These are phyloP conservation scores for Microcaecilia unicolor DNA, from an alignment of 2,797 vertebrate species.

Conservation along the genomic window DNA sequence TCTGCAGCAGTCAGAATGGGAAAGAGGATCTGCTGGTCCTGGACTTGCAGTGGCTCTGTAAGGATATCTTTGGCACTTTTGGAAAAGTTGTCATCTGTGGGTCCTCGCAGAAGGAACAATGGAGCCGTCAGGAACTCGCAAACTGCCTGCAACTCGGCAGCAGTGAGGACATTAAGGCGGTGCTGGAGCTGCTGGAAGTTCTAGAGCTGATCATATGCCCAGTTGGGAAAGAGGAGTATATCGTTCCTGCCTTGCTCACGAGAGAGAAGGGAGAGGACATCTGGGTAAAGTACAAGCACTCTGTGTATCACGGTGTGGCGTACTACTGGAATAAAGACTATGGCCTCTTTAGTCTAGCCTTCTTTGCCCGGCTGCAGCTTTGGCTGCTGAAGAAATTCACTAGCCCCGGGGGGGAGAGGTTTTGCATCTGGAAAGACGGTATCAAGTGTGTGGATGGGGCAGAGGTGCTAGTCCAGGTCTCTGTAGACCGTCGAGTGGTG, in stretches of 20 bases:
- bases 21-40: no score
- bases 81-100: background rate
- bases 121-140: background rate
- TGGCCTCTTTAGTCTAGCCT: conserved; percentile 6
- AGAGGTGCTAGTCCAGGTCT: background rate
- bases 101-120: background rate
- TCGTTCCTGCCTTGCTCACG: conserved; percentile 12
- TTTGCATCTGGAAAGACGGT: conserved; percentile 3
- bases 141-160: background rate
- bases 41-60: conserved; percentile 6
- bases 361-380: conserved; percentile 6
- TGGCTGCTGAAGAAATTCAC: conserved; percentile 1
- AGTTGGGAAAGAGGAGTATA: conserved; percentile 1
- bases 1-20: no score
- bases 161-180: background rate
- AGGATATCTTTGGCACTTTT: conserved; percentile 10
- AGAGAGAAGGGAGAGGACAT: background rate
- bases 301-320: no score
- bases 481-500: background rate
- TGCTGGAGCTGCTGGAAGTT: conserved; percentile 4
- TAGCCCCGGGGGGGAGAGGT: background rate
- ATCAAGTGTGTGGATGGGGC: background rate
- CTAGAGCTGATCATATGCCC: conserved; percentile 4
- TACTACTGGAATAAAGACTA: conserved; percentile 1
- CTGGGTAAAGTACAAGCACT: background rate